A percentile compares a stretch with the other conserved stretches of the same genome.
Conservation (phyloP, 1,140 invertebrate genomes). For the Elymnias hypermnestra region DNA sequence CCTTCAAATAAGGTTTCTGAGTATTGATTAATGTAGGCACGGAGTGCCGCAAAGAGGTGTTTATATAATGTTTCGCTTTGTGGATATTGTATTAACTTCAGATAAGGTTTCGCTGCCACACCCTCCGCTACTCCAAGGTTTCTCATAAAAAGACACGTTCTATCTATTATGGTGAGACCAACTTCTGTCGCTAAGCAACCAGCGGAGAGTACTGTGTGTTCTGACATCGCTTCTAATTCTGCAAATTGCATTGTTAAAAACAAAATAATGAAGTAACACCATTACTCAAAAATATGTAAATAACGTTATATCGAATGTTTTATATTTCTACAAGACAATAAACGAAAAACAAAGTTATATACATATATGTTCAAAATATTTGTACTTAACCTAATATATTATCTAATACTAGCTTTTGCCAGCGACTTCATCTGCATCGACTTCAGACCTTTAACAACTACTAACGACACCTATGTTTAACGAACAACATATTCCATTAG, state of each 20-base stretch:
- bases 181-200: conserved; percentile 94
- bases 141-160: conserved; percentile 89
- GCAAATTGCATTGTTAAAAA: conserved; percentile 27
- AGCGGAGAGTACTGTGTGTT: conserved; percentile 84
- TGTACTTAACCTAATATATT: no score
- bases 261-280: no score
- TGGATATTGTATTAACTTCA: conserved; percentile 90
- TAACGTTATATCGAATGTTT: no score
- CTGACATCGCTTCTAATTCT: conserved; percentile 78
- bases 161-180: conserved; percentile 90
- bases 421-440: no score
- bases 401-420: no score
- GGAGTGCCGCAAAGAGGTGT: conserved; percentile 92
- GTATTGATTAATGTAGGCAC: conserved; percentile 94
- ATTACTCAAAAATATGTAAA: no score
- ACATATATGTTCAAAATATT: no score
- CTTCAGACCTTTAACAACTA: no score
- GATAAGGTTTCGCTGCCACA: conserved; percentile 84
- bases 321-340: no score
- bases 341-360: no score
- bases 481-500: no score
- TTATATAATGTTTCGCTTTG: conserved; percentile 93
- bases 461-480: no score
- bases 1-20: conserved; percentile 88
- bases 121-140: conserved; percentile 87